Evolutionary conservation across 2,888 invertebrate species (phyloP), one percentile per base, ranked within the genome.

Genomic region (Lobophora halterata): DNA sequence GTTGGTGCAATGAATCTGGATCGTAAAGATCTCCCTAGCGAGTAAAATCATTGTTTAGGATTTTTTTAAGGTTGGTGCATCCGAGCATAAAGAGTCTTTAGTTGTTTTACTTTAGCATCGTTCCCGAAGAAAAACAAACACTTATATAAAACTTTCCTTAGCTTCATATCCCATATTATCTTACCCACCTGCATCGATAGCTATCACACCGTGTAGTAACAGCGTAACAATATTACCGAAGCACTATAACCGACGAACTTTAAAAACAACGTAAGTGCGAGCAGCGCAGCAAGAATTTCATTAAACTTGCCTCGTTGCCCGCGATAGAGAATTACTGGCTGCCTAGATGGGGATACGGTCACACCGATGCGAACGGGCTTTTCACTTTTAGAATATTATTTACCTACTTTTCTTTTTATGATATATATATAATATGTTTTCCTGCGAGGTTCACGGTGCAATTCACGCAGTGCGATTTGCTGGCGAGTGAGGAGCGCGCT

Each of bases 221-320:
- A 19, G 11, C 13, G 19, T 40, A 44, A 43, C 43, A 26, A 27
- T 21, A 37, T 34, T 34, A 36, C 36, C 26, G 13, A 13, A 14
- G 28, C 23, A 26, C 27, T 34, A 27, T 18, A 26, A 23, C 47
- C 32, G 40, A 46, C 34, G 34, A 41, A 48, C 38, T 49, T 52
- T 52, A 49, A 53, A 60, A 60, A 58, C 46, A 39, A n/a, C n/a
- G n/a, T 47, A 55, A 61, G 54, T 56, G 59, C 44, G 53, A 52
- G 48, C 54, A 58, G 55, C 61, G 59, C 48, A 45, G 58, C 63
- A 65, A 71, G 74, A 78, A 78, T 78, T 78, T 78, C 78, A 78
- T 78, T 78, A 76, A 77, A 78, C 58, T 75, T 76, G 66, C 62
- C 74, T 75, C 78, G 75, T 74, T 69, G 72, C 61, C 58, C 61